Evolutionary conservation across 2,797 vertebrate species (phyloP).

Genomic region (Gymnocypris eckloni): DNA sequence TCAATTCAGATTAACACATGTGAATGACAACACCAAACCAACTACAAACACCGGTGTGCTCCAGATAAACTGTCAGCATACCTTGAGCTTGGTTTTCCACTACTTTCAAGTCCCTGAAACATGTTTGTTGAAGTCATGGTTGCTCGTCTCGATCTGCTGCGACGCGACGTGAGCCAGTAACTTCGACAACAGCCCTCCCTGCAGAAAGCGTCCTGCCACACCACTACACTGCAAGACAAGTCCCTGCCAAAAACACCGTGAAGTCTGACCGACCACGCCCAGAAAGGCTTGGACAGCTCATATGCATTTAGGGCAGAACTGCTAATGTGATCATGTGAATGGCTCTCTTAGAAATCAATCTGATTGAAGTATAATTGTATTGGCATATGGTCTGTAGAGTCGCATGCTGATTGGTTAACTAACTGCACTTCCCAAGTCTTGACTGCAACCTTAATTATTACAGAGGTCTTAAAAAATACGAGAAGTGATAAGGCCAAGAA

Average conservation of each 20-base stretch:
- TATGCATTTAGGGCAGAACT: constrained; percentile 2
- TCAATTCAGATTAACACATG: constrained; percentile 13
- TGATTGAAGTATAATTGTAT: neutral
- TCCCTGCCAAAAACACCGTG: constrained; percentile 18
- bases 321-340: neutral
- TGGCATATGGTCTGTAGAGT: constrained; percentile 1
- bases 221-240: constrained; percentile 51
- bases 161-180: constrained; percentile 56
- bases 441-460: neutral
- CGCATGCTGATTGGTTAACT: constrained; percentile 46
- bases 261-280: constrained; percentile 52
- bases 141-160: constrained; percentile 55
- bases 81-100: constrained; percentile 85
- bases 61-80: constrained; percentile 56
- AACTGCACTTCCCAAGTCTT: neutral
- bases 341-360: constrained; percentile 41
- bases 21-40: neutral
- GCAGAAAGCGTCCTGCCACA: constrained; percentile 41
- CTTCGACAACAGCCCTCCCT: constrained; percentile 59
- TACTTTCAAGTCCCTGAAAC: constrained; percentile 80
- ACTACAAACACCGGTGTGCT: neutral
- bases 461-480: neutral
- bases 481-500: neutral
- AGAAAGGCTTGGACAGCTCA: constrained; percentile 35
- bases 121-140: constrained; percentile 85